A percentile compares a stretch with the other conserved stretches of the same genome.
phyloP scores from a whole-genome alignment of 1,140 invertebrate genomes.

The Drosophila kepulauana region DNA sequence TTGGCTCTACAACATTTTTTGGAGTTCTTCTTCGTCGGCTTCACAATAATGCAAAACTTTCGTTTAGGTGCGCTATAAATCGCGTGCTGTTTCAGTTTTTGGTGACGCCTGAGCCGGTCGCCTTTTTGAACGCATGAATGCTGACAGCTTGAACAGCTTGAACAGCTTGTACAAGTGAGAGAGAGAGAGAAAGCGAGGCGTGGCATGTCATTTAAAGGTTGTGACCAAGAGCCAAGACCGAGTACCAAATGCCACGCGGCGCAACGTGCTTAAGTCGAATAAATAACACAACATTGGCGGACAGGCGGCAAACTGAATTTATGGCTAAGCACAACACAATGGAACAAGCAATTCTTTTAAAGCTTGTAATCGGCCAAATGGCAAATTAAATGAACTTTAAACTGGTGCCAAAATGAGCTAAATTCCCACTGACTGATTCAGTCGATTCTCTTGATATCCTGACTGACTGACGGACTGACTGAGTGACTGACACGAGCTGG shows the following conservation, averaged over 20 bases:
- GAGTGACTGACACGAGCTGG: constrained; percentile 45
- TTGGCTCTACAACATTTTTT: constrained; percentile 2
- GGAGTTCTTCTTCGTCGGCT: constrained; percentile 6
- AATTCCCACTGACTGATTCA: not conserved
- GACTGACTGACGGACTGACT: not conserved
- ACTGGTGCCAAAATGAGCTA: constrained; percentile 13
- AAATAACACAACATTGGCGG: constrained; percentile 81
- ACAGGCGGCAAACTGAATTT: constrained; percentile 68
- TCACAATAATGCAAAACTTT: constrained; percentile 65
- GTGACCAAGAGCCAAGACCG: constrained; percentile 32
- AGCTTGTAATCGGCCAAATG: constrained; percentile 10
- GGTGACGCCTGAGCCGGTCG: constrained; percentile 35
- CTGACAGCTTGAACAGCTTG: constrained; percentile 56
- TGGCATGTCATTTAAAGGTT: constrained; percentile 80
- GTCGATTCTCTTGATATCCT: constrained; percentile 1
- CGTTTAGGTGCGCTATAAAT: constrained; percentile 77
- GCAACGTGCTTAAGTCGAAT: constrained; percentile 77
- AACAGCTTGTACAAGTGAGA: constrained; percentile 21
- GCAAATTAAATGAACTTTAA: constrained; percentile 35
- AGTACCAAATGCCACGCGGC: constrained; percentile 60
- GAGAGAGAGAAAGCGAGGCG: constrained; percentile 46
- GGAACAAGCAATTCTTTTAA: constrained; percentile 38
- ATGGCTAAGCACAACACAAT: constrained; percentile 47
- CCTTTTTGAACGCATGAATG: constrained; percentile 62
- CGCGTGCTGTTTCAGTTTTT: constrained; percentile 66